These are phyloP conservation scores for Drosophila atripex DNA, from an alignment of 2,888 invertebrate genomes.

Conservation along the genomic window DNA sequence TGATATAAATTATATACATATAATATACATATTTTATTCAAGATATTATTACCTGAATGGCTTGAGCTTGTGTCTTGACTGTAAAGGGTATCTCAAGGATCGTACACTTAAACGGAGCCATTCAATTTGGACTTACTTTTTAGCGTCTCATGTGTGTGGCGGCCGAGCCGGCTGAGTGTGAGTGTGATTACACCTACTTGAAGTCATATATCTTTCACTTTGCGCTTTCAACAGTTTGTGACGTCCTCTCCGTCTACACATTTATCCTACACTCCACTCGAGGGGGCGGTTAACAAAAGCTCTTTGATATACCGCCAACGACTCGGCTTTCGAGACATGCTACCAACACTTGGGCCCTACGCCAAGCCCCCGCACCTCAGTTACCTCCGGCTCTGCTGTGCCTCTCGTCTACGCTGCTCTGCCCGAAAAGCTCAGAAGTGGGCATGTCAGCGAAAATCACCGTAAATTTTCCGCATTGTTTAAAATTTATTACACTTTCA, in stretches of 20 bases:
- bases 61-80: background rate
- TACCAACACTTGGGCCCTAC: slow-evolving; percentile 58
- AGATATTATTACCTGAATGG: background rate
- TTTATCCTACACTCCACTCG: slow-evolving; percentile 55
- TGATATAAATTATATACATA: background rate
- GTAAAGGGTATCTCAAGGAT: slow-evolving; percentile 6
- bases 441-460: slow-evolving; percentile 78
- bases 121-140: slow-evolving; percentile 9
- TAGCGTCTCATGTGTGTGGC: slow-evolving; percentile 37
- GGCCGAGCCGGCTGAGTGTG: slow-evolving; percentile 34
- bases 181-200: slow-evolving; percentile 76
- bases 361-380: slow-evolving; percentile 16
- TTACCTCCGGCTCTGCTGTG: slow-evolving; percentile 15
- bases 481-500: slow-evolving; percentile 78
- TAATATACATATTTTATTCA: too few species aligned
- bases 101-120: background rate
- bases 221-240: slow-evolving; percentile 80
- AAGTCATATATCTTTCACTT: slow-evolving; percentile 79
- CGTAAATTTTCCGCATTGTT: slow-evolving; percentile 79
- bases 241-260: slow-evolving; percentile 65
- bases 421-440: slow-evolving; percentile 70
- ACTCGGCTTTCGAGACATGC: slow-evolving; percentile 62
- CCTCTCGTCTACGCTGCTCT: slow-evolving; percentile 38
- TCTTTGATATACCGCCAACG: slow-evolving; percentile 74
- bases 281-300: slow-evolving; percentile 62